phyloP scores from a whole-genome alignment of 1,140 invertebrate genomes.

The Polypedilum vanderplanki region DNA sequence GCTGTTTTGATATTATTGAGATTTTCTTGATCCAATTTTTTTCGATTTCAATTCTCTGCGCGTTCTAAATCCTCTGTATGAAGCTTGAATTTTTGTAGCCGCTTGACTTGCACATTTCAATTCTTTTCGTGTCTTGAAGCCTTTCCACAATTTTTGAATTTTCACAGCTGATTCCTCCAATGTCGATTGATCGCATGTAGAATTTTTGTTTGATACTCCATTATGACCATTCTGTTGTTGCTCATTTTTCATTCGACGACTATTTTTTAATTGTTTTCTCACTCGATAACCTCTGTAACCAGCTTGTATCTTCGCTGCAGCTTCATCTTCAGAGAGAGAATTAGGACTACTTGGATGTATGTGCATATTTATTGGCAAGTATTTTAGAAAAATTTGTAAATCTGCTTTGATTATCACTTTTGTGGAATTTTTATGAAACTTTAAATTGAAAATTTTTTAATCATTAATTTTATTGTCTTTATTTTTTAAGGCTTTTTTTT shows the following conservation, averaged over 20 bases:
- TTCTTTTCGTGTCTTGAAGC: conserved; percentile 61
- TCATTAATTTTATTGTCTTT: not conserved
- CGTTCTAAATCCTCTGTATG: conserved; percentile 52
- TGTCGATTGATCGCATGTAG: conserved; percentile 30
- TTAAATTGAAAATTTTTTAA: not conserved
- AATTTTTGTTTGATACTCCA: conserved; percentile 26
- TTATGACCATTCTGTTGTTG: conserved; percentile 22
- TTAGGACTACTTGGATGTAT: conserved; percentile 41
- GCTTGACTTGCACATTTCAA: conserved; percentile 49
- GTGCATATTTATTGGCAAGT: conserved; percentile 38
- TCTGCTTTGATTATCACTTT: conserved; percentile 12
- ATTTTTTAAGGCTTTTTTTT: not conserved
- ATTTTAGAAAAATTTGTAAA: not conserved
- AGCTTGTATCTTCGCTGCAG: conserved; percentile 68
- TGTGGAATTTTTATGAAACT: not conserved
- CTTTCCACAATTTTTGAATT: conserved; percentile 66
- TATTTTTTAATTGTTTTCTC: conserved; percentile 53
- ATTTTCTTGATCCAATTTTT: not conserved
- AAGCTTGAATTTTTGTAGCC: conserved; percentile 55
- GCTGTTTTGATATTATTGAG: not conserved
- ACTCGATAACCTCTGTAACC: conserved; percentile 63
- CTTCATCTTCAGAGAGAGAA: conserved; percentile 45
- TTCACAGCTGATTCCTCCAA: conserved; percentile 59
- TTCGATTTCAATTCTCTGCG: conserved; percentile 43
- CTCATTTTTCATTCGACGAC: conserved; percentile 32